These are phyloP conservation scores for Cryptotermes secundus DNA, from an alignment of 1,140 invertebrate species.

Conservation along the genomic window DNA sequence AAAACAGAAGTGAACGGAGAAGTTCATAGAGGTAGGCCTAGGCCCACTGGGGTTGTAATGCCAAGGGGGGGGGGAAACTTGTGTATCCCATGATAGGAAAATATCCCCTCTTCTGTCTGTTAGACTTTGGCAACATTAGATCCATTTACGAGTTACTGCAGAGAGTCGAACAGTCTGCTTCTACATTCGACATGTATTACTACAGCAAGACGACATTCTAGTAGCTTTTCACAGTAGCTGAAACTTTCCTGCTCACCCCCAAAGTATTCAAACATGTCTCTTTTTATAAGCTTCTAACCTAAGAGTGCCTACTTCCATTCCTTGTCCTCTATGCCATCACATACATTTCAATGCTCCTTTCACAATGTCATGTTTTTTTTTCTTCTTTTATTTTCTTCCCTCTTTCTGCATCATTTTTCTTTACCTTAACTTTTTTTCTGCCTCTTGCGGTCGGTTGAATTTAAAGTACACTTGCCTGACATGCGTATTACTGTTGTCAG, in stretches of 20 bases:
- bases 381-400: neutral
- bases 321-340: slow-evolving; percentile 1
- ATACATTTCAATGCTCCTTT: neutral
- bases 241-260: neutral
- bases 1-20: too few species aligned
- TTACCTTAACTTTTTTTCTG: slow-evolving; percentile 1
- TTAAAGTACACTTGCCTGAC: neutral
- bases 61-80: too few species aligned
- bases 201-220: neutral
- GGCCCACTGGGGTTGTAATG: too few species aligned
- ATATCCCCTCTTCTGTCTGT: too few species aligned
- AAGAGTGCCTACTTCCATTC: neutral
- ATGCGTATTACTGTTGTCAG: neutral
- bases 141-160: neutral
- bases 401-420: neutral
- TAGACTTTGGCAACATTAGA: neutral
- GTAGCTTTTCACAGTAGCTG: neutral
- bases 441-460: neutral
- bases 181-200: neutral
- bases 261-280: slow-evolving; percentile 12
- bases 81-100: too few species aligned
- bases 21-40: too few species aligned
- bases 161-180: neutral
- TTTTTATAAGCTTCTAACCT: slow-evolving; percentile 11
- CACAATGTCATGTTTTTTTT: neutral